These are phyloP conservation scores for Caenorhabditis elegans DNA, from an alignment of 1,140 invertebrate genomes.

Conservation along the genomic window WBcel235 BX284605.5:7167501-7168000, in stretches of 20 bases:
- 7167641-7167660: neutral
- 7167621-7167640: neutral
- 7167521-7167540: neutral
- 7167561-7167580: neutral
- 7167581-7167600: neutral
- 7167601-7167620: neutral
- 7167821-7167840: no score
- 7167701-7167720: neutral
- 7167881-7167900: neutral
- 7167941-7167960: neutral
- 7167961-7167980: neutral
- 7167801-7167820: no score
- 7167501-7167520: neutral
- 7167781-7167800: no score
- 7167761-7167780: slow-evolving; percentile 31
- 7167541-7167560: neutral
- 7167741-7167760: slow-evolving; percentile 29
- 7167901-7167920: neutral
- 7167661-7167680: slow-evolving; percentile 28
- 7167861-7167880: no score
- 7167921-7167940: slow-evolving; percentile 17
- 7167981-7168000: neutral
- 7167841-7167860: no score
- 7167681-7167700: neutral
- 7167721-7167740: neutral